Evolutionary conservation across 2,797 vertebrate species (phyloP).

Genomic region (Mormyrus proboscirostris): DNA sequence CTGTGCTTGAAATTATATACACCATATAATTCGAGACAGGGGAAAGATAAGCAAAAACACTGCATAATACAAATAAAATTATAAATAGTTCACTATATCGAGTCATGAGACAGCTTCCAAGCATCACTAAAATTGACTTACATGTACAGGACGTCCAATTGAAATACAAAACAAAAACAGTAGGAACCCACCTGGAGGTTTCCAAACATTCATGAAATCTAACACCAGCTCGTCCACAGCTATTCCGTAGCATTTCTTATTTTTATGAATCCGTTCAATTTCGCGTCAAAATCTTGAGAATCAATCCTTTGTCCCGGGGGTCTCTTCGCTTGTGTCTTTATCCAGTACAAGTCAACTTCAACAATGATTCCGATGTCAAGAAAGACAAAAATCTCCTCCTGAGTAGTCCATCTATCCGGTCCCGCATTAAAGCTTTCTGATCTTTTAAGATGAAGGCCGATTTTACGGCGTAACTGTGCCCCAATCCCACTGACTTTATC

Average conservation of each 20-base stretch:
- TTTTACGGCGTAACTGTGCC: conserved; percentile 51
- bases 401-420: conserved; percentile 44
- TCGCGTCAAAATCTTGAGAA: conserved; percentile 36
- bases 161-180: conserved; percentile 4
- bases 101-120: not conserved
- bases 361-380: conserved; percentile 46
- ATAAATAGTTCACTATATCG: not conserved
- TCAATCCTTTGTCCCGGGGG: conserved; percentile 36
- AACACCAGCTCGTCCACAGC: conserved; percentile 20
- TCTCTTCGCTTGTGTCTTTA: conserved; percentile 36
- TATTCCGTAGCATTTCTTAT: conserved; percentile 49
- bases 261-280: conserved; percentile 55
- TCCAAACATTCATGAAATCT: conserved; percentile 45
- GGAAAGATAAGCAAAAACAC: not conserved
- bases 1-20: not conserved
- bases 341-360: conserved; percentile 49
- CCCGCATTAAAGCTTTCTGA: conserved; percentile 61
- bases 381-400: conserved; percentile 49
- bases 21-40: not conserved
- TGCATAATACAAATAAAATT: not conserved
- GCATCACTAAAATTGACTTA: not conserved
- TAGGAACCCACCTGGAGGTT: conserved; percentile 51
- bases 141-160: not conserved
- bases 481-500: conserved; percentile 43
- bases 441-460: conserved; percentile 68